phyloP scores from a whole-genome alignment of 2,113 vertebrate genomes.

The Leucopsar rothschildi region DNA sequence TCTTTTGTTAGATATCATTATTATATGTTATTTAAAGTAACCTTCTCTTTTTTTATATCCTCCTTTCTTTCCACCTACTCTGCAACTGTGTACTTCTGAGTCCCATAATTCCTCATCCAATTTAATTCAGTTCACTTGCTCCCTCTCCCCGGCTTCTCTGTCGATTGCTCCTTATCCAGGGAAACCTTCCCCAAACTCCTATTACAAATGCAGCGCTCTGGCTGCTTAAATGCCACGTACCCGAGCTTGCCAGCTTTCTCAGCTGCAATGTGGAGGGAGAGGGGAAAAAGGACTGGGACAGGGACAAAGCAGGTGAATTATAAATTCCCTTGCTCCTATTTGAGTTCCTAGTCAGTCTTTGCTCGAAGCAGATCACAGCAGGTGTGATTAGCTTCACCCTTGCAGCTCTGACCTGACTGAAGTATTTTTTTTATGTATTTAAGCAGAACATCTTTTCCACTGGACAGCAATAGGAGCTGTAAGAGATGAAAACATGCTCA shows the following conservation, averaged over 20 bases:
- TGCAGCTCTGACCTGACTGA: neutral
- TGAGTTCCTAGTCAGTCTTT: neutral
- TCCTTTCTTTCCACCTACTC: neutral
- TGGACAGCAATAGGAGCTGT: neutral
- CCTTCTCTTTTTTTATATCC: neutral
- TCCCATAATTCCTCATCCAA: neutral
- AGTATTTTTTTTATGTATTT: neutral
- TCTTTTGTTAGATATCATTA: neutral
- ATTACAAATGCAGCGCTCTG: neutral
- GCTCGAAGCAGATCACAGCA: neutral
- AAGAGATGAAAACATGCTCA: neutral
- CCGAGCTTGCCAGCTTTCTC: neutral
- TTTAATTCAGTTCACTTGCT: neutral
- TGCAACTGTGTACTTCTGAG: neutral
- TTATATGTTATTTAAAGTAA: neutral
- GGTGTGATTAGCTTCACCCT: neutral
- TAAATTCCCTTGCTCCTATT: neutral
- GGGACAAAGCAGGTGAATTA: neutral
- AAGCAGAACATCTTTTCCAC: neutral
- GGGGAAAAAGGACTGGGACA: neutral
- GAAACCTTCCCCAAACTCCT: neutral
- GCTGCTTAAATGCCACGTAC: neutral
- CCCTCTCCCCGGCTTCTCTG: neutral
- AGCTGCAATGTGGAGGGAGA: accelerated
- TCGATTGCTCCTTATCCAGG: neutral